These are phyloP conservation scores for Crotophaga sulcirostris DNA, from an alignment of 2,113 vertebrate species.

Conservation along the genomic window DNA sequence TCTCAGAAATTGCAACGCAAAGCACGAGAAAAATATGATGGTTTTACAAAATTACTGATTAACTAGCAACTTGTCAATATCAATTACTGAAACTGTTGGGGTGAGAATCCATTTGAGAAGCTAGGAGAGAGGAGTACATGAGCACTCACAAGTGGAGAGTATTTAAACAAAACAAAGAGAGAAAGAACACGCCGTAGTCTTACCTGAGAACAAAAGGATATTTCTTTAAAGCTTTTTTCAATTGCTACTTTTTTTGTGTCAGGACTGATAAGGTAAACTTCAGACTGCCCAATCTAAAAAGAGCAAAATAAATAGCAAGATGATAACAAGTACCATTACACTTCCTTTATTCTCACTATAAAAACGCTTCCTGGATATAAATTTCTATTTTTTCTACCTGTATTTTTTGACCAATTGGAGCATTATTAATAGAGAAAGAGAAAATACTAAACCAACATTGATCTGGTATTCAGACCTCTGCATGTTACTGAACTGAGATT, in stretches of 20 bases:
- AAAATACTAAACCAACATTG: not conserved
- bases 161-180: not conserved
- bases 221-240: conserved; percentile 98
- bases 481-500: not conserved
- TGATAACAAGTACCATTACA: not conserved
- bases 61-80: not conserved
- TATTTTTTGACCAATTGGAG: not conserved
- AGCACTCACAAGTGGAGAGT: not conserved
- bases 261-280: conserved; percentile 97
- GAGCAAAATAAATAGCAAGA: conserved; percentile 30
- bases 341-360: not conserved
- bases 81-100: not conserved
- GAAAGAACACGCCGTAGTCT: not conserved
- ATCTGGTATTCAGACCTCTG: not conserved
- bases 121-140: not conserved
- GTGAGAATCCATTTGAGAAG: not conserved
- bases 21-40: not conserved
- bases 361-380: not conserved
- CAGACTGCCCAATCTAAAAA: conserved; percentile 91
- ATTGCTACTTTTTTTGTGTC: conserved; percentile 96
- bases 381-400: not conserved
- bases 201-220: conserved; percentile 99
- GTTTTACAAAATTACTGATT: not conserved
- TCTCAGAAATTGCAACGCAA: not conserved
- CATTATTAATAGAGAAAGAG: not conserved